Evolutionary conservation across 1,140 invertebrate species (phyloP).

Genomic region (Cheumatopsyche charites): DNA sequence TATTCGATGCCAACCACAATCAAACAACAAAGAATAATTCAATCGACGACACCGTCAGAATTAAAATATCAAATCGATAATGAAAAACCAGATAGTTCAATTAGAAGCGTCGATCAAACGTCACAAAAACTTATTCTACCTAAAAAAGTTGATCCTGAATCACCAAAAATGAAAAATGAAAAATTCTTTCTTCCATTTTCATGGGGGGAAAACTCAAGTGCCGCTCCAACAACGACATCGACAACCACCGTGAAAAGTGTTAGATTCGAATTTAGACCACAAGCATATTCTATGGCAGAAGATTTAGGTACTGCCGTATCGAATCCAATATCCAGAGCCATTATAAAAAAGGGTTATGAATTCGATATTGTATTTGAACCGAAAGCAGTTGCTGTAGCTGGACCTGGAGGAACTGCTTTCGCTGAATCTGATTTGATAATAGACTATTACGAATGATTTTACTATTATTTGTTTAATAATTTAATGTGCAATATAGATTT

Average conservation of each 20-base stretch:
- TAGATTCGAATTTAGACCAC: conserved; percentile 65
- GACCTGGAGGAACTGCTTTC: conserved; percentile 72
- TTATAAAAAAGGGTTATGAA: conserved; percentile 60
- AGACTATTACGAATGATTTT: conserved; percentile 47
- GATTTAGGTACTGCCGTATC: conserved; percentile 69
- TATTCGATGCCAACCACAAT: conserved; percentile 8
- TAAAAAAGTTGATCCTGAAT: neutral
- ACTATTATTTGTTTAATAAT: neutral
- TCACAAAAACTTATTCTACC: neutral
- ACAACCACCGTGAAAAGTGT: conserved; percentile 22
- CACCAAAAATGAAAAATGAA: neutral
- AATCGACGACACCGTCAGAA: neutral
- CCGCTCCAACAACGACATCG: neutral
- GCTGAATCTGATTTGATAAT: conserved; percentile 68
- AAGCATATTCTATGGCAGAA: conserved; percentile 67
- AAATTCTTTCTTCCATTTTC: conserved; percentile 1
- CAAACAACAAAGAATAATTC: no score
- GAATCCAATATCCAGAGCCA: conserved; percentile 67
- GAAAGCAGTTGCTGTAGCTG: conserved; percentile 70
- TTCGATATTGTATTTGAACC: conserved; percentile 68
- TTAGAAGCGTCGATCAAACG: neutral
- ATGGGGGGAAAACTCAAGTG: neutral
- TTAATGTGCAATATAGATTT: conserved; percentile 35
- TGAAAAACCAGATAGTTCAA: neutral
- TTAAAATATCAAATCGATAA: neutral